phyloP scores from a whole-genome alignment of 1,140 invertebrate species.

The Hylaeus anthracinus region DNA sequence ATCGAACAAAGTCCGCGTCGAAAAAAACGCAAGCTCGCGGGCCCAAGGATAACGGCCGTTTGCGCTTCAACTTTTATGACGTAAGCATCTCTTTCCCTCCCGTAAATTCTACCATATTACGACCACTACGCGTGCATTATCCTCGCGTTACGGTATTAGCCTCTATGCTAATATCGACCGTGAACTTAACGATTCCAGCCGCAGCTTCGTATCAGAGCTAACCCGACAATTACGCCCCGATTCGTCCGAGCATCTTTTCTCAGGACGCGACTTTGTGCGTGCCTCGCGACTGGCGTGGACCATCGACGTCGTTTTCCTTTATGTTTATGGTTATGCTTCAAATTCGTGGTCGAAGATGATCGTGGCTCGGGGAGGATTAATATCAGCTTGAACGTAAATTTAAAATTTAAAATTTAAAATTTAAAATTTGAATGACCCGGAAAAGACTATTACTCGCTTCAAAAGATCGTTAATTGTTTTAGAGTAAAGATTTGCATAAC shows the following conservation, averaged over 20 bases:
- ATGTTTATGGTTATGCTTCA: too few relatives aligned
- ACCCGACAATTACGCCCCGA: background rate
- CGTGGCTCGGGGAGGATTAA: too few relatives aligned
- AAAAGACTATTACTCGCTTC: too few relatives aligned
- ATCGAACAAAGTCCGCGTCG: background rate
- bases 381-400: too few relatives aligned
- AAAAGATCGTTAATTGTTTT: too few relatives aligned
- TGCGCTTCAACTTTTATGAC: background rate
- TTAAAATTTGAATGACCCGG: too few relatives aligned
- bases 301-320: too few relatives aligned
- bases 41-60: background rate
- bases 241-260: background rate
- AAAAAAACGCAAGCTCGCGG: background rate
- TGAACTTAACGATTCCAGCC: background rate
- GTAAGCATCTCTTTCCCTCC: background rate
- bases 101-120: background rate
- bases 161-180: slow-evolving; percentile 1
- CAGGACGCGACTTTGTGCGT: background rate
- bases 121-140: background rate
- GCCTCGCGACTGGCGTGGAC: background rate
- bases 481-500: too few relatives aligned
- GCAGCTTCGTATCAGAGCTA: background rate
- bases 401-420: too few relatives aligned
- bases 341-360: too few relatives aligned
- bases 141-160: background rate